Evolutionary conservation across 1,140 invertebrate species (phyloP).

Genomic region (Sipha flava): DNA sequence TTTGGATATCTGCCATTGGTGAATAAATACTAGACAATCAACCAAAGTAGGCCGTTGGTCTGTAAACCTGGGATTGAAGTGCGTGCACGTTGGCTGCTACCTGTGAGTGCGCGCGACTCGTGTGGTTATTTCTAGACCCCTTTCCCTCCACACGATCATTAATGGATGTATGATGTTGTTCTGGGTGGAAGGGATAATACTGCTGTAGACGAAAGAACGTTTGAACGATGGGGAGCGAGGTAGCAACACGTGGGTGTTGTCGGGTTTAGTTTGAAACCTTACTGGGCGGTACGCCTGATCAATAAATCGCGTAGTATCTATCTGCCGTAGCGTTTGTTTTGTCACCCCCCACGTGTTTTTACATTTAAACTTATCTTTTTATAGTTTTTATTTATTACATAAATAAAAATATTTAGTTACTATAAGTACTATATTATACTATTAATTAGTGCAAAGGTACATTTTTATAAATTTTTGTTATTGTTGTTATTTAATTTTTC

Average conservation of each 20-base stretch:
- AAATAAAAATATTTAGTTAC: too few species aligned
- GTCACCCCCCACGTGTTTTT: not conserved
- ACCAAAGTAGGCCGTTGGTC: not conserved
- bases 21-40: not conserved
- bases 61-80: not conserved
- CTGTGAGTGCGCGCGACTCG: not conserved
- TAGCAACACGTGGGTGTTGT: constrained; percentile 10
- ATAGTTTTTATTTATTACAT: too few species aligned
- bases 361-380: too few species aligned
- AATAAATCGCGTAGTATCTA: not conserved
- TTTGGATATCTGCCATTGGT: not conserved
- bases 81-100: not conserved
- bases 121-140: not conserved
- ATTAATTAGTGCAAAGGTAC: too few species aligned
- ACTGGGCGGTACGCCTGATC: not conserved
- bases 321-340: not conserved
- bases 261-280: not conserved
- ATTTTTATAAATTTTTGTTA: too few species aligned
- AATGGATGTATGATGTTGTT: not conserved
- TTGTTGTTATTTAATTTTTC: too few species aligned
- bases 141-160: not conserved
- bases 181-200: not conserved
- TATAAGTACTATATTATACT: too few species aligned
- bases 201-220: not conserved
- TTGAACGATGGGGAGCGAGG: not conserved